These are phyloP conservation scores for Camponotus floridanus DNA, from an alignment of 1,140 invertebrate species.

Conservation along the genomic window DNA sequence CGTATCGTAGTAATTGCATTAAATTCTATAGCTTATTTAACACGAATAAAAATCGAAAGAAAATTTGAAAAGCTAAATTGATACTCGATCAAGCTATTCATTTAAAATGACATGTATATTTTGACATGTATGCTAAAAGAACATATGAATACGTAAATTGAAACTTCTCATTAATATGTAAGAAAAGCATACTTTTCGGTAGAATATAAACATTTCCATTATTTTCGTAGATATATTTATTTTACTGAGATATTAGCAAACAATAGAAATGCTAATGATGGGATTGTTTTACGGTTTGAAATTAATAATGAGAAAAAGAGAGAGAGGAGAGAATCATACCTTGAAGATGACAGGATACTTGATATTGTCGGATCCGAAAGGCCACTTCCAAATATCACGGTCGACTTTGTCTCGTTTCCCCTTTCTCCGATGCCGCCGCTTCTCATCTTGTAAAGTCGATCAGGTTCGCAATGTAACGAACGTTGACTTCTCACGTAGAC, in stretches of 20 bases:
- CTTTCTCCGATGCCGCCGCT: not conserved
- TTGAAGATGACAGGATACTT: conserved; percentile 39
- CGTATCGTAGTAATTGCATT: not conserved
- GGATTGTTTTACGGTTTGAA: conserved; percentile 26
- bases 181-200: not conserved
- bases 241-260: conserved; percentile 23
- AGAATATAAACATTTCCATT: conserved; percentile 4
- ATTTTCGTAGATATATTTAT: conserved; percentile 7
- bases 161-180: not conserved
- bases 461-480: conserved; percentile 71
- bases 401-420: conserved; percentile 38
- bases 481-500: conserved; percentile 85
- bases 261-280: conserved; percentile 33
- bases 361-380: conserved; percentile 26
- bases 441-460: conserved; percentile 55
- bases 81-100: not conserved
- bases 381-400: conserved; percentile 35
- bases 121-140: not conserved
- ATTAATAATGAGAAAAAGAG: conserved; percentile 7
- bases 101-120: conserved; percentile 4
- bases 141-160: not conserved
- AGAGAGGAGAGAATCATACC: conserved; percentile 12
- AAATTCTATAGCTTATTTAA: conserved; percentile 2
- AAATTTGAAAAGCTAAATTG: not conserved
- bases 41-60: not conserved